A percentile compares a stretch with the other conserved stretches of the same genome.
phyloP scores from a whole-genome alignment of 2,888 invertebrate species.

The Gymnoscelis rufifasciata region DNA sequence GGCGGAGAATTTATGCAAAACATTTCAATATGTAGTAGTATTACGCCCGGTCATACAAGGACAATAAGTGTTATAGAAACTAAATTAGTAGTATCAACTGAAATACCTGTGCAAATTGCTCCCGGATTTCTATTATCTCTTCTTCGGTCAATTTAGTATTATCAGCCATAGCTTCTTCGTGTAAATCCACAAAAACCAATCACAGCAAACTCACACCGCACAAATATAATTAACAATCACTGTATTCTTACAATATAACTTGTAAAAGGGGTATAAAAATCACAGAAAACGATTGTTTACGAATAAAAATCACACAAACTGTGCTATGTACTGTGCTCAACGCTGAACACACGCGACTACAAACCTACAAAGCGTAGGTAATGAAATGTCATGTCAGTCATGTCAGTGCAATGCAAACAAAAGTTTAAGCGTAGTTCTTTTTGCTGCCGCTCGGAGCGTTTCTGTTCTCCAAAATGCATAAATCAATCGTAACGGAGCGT shows the following conservation, averaged over 20 bases:
- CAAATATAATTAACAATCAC: conserved; percentile 25
- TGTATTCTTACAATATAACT: conserved; percentile 6
- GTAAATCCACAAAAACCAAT: conserved; percentile 52
- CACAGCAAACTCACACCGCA: conserved; percentile 51
- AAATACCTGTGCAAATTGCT: conserved; percentile 85
- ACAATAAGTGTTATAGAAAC: too few relatives aligned
- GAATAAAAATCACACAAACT: conserved; percentile 13
- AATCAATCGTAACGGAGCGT: too few relatives aligned
- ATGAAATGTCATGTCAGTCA: neutral
- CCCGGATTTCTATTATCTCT: conserved; percentile 86
- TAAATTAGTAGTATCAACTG: conserved; percentile 30
- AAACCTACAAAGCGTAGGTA: conserved; percentile 3
- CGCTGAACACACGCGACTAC: neutral
- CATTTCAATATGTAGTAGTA: too few relatives aligned
- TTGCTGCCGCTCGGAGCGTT: neutral
- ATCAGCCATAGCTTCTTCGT: conserved; percentile 70
- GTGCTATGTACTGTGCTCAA: neutral
- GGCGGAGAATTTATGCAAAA: too few relatives aligned
- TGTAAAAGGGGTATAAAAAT: conserved; percentile 16
- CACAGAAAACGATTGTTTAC: conserved; percentile 28
- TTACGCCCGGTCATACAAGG: too few relatives aligned
- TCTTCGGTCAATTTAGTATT: conserved; percentile 81
- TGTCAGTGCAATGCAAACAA: neutral
- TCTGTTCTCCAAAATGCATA: too few relatives aligned
- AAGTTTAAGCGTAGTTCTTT: neutral